Conservation (phyloP, 2,113 vertebrate species). For the Phylloscopus trochilus region DNA sequence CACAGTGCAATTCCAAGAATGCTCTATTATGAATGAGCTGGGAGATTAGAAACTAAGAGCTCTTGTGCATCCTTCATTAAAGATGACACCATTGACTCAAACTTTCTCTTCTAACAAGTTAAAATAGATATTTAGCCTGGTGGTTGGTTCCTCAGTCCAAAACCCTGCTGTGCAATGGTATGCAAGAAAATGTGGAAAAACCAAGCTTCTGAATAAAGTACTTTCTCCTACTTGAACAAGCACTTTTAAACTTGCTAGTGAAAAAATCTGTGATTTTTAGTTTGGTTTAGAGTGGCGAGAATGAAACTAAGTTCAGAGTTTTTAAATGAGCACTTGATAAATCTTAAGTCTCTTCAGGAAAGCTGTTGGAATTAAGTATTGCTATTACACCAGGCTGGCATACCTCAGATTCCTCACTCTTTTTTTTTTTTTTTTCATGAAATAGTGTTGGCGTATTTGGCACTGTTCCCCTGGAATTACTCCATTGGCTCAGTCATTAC, state of each 20-base stretch:
- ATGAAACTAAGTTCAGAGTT: background rate
- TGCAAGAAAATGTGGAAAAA: background rate
- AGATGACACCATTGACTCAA: background rate
- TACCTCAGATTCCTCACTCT: background rate
- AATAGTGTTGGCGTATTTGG: too few species aligned
- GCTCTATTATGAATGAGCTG: constrained; percentile 25
- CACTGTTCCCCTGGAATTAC: background rate
- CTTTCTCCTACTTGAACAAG: background rate
- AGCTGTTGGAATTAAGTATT: background rate
- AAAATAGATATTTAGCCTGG: background rate
- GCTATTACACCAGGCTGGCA: background rate
- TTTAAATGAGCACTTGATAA: background rate
- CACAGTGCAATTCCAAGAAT: background rate
- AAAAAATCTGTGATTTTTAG: background rate
- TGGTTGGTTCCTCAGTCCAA: background rate
- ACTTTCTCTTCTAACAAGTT: background rate
- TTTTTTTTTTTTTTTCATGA: background rate
- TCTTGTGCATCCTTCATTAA: background rate
- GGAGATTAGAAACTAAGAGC: background rate
- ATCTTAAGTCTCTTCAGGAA: background rate
- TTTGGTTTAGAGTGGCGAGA: background rate
- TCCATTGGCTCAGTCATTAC: background rate
- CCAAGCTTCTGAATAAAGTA: background rate
- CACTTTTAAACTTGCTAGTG: background rate
- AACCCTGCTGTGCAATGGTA: background rate